These are phyloP conservation scores for Mormyrus lacerda DNA, from an alignment of 2,113 vertebrate species.

Conservation along the genomic window DNA sequence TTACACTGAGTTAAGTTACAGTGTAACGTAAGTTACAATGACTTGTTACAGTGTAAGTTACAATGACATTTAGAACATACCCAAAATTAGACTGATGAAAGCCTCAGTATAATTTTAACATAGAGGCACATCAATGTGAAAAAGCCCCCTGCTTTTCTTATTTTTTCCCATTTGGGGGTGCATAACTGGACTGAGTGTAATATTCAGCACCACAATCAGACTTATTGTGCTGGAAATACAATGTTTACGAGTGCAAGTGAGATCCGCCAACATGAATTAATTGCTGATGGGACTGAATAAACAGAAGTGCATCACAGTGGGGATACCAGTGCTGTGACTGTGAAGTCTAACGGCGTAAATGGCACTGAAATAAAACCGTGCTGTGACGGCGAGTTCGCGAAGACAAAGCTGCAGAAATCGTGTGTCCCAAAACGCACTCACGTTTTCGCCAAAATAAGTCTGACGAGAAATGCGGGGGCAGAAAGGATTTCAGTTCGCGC, in stretches of 20 bases:
- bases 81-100: not conserved
- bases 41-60: not conserved
- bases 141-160: not conserved
- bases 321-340: not conserved
- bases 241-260: not conserved
- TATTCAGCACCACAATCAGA: not conserved
- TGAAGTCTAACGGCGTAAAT: not conserved
- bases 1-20: not conserved
- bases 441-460: not conserved
- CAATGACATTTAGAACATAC: not conserved
- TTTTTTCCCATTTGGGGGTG: not conserved
- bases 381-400: not conserved
- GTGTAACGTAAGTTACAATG: not conserved
- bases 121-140: not conserved
- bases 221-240: not conserved
- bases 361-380: not conserved
- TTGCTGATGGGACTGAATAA: not conserved
- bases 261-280: not conserved
- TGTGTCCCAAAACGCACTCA: not conserved
- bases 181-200: not conserved
- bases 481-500: not conserved
- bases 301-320: not conserved
- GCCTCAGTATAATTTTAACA: not conserved
- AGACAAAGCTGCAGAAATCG: not conserved
- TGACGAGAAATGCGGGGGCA: not conserved